A percentile compares a stretch with the other conserved stretches of the same genome.
phyloP scores from a whole-genome alignment of 2,888 invertebrate genomes.

The Melinaea menophilus region DNA sequence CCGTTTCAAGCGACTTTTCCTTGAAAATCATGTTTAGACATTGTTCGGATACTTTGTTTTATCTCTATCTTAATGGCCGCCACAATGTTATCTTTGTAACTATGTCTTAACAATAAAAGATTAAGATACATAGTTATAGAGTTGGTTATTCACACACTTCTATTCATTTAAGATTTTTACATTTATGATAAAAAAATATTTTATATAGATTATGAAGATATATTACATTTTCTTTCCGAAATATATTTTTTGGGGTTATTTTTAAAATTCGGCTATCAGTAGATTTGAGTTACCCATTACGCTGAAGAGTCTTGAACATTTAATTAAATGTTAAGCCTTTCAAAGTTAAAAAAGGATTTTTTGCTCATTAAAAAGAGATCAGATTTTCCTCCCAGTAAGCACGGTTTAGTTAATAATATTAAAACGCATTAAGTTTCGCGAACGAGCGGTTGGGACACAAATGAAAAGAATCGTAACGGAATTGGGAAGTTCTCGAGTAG shows the following conservation, averaged over 20 bases:
- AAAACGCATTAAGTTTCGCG: slow-evolving; percentile 39
- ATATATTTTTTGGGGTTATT: neutral
- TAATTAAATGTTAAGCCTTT: slow-evolving; percentile 32
- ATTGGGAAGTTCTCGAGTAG: slow-evolving; percentile 48
- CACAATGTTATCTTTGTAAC: slow-evolving; percentile 35
- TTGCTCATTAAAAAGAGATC: slow-evolving; percentile 37
- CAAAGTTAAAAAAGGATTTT: slow-evolving; percentile 27
- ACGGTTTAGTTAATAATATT: slow-evolving; percentile 36
- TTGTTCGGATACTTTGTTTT: slow-evolving; percentile 36
- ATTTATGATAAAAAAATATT: too few relatives aligned
- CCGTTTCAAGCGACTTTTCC: slow-evolving; percentile 35
- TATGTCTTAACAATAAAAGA: slow-evolving; percentile 29
- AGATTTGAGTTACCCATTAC: slow-evolving; percentile 31
- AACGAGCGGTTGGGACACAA: slow-evolving; percentile 45
- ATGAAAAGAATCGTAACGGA: slow-evolving; percentile 43
- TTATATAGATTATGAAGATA: too few relatives aligned
- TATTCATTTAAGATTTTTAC: too few relatives aligned
- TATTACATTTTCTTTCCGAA: too few relatives aligned
- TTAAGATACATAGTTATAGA: slow-evolving; percentile 8
- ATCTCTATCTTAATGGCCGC: slow-evolving; percentile 30
- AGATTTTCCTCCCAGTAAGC: slow-evolving; percentile 36
- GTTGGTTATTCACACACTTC: too few relatives aligned
- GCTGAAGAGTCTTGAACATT: slow-evolving; percentile 29
- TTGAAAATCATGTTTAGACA: slow-evolving; percentile 37
- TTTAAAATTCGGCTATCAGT: slow-evolving; percentile 26